Evolutionary conservation across 2,888 invertebrate genomes (phyloP).

Genomic region (Troides aeacus): DNA sequence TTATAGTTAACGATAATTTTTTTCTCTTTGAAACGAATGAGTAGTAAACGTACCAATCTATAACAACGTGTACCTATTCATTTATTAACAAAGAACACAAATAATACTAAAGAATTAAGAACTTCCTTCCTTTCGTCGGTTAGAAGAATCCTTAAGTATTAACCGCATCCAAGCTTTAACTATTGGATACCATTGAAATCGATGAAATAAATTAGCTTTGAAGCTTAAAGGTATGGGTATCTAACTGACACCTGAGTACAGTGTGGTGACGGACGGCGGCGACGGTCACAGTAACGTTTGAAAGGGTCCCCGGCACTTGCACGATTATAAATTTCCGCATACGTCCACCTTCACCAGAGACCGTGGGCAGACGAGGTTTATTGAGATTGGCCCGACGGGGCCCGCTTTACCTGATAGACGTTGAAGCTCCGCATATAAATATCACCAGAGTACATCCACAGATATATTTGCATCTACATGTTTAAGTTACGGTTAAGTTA

Average conservation of each 20-base stretch:
- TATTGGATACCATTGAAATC: no score
- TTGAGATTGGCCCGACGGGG: conserved; percentile 5
- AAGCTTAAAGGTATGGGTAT: background rate
- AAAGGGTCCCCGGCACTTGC: conserved; percentile 19
- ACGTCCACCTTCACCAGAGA: conserved; percentile 14
- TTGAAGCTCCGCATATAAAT: background rate
- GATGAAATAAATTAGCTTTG: no score
- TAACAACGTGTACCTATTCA: no score
- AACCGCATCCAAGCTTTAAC: no score
- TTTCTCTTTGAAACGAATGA: no score
- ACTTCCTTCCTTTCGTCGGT: no score
- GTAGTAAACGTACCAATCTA: no score
- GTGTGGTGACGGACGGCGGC: conserved; percentile 13
- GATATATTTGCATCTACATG: conserved; percentile 7
- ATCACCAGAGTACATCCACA: conserved; percentile 4
- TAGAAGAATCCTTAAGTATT: no score
- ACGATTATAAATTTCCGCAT: conserved; percentile 25
- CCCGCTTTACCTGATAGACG: background rate
- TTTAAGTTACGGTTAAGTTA: background rate
- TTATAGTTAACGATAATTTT: no score
- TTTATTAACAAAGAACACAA: no score
- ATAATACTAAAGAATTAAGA: no score
- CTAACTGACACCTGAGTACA: conserved; percentile 7
- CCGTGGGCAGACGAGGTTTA: conserved; percentile 20
- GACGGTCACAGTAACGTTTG: conserved; percentile 11